Base-by-base conservation (phyloP, 1,140 invertebrate genomes). In the Aculops lycopersici region DNA sequence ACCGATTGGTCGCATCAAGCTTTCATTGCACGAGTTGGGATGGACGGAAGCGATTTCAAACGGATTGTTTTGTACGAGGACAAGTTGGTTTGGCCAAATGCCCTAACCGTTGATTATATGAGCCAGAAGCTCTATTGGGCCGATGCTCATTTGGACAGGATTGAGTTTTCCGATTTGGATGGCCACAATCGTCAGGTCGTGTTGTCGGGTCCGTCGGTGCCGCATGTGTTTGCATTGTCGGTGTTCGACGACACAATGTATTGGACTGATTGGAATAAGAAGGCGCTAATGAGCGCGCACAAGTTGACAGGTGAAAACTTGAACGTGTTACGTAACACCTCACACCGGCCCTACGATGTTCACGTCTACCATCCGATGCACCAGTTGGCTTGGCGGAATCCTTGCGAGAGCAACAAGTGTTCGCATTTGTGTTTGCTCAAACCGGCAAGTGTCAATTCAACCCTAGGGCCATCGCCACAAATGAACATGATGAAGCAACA, bases 181-280 rank as follows among this genome's bases (percentile, higher is more conserved):
- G 83, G 83, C 2, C 67, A 67, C 40, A 70, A 80, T 52, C 61
- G 77, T 3, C 73, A 81, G 41, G 64, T 74, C 39, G 74, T 86
- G 0, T 49, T 86, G 2, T 71, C 70, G 0, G 79, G 79, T 1
- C 52, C 61, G 3, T 63, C 49, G 13, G 83, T 90, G 3, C 80
- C 81, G 0, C 84, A 92, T 50, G 80, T 90, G 0, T 94, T 92
- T 52, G 84, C 84, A 0, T 59, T 97, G 14, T 72, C 74, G 2
- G 63, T 95, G 0, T 92, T 94, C 56, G 83, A 90, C 48, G 81
- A 94, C 51, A 71, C 69, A 47, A 68, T 97, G 4, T 97, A 76
- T 58, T 97, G 86, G 83, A 88, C 84, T 3, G 90, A 97, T 53
- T 94, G 88, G 86, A 94, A 92, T 53, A 55, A 86, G 16, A 86